Evolutionary conservation across 2,888 invertebrate species (phyloP).

Genomic region (Lasioglossum zephyrum): DNA sequence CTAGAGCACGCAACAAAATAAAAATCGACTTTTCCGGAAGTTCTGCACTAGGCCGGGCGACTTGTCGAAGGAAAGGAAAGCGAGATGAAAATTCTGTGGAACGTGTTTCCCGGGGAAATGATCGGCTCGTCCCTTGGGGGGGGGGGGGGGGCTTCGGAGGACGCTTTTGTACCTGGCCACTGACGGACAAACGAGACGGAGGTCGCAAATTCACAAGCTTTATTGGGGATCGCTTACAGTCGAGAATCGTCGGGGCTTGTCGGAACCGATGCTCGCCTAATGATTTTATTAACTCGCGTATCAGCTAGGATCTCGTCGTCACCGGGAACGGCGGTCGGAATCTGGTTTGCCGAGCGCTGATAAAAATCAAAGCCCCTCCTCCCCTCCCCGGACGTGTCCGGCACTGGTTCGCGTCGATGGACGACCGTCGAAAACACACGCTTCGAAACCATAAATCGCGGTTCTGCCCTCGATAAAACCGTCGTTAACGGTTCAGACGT

Average conservation of each 20-base stretch:
- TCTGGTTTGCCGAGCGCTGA: not conserved
- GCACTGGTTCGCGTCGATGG: not conserved
- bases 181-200: slow-evolving; percentile 41
- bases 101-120: slow-evolving; percentile 3
- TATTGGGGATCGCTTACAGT: slow-evolving; percentile 43
- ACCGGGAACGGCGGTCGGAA: not conserved
- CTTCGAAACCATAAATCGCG: not conserved
- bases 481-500: not conserved
- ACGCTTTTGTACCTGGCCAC: slow-evolving; percentile 28
- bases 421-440: not conserved
- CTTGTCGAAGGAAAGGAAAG: not conserved
- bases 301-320: not conserved
- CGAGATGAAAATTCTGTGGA: not conserved
- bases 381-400: not conserved
- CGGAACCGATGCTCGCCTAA: slow-evolving; percentile 4
- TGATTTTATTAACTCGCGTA: slow-evolving; percentile 14
- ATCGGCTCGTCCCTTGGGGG: not conserved
- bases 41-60: not conserved
- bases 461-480: not conserved
- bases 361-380: not conserved
- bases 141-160: slow-evolving; percentile 33
- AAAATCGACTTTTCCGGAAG: not conserved
- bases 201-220: slow-evolving; percentile 44
- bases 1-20: not conserved
- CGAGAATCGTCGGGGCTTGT: slow-evolving; percentile 20